These are phyloP conservation scores for Macquaria ambigua DNA, from an alignment of 2,113 vertebrate species.

Conservation along the genomic window DNA sequence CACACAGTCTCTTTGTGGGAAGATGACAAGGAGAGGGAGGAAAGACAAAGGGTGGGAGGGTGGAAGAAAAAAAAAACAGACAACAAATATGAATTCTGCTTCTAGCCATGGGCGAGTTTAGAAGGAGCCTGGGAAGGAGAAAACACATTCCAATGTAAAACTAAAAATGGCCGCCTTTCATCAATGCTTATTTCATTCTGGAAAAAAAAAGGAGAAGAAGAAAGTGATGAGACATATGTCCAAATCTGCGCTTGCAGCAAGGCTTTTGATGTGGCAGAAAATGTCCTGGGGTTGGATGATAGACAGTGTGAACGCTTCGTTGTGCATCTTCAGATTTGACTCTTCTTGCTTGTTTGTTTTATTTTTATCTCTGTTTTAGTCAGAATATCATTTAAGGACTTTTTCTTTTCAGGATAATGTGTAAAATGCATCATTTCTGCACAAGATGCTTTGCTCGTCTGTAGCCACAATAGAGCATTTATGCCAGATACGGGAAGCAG, in stretches of 20 bases:
- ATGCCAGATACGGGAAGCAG: neutral
- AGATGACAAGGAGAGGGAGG: slow-evolving; percentile 45
- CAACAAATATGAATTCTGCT: slow-evolving; percentile 44
- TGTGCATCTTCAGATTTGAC: slow-evolving; percentile 41
- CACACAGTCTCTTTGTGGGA: slow-evolving; percentile 28
- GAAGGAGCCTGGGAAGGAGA: slow-evolving; percentile 48
- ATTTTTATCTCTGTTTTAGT: slow-evolving; percentile 57
- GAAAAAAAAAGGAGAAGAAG: slow-evolving; percentile 35
- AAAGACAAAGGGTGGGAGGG: slow-evolving; percentile 48
- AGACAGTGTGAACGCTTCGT: slow-evolving; percentile 35
- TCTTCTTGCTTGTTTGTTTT: slow-evolving; percentile 47
- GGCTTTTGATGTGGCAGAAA: slow-evolving; percentile 59
- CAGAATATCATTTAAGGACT: slow-evolving; percentile 32
- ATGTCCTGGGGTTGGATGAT: slow-evolving; percentile 60
- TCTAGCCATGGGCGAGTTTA: slow-evolving; percentile 45
- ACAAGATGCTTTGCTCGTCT: slow-evolving; percentile 26
- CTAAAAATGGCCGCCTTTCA: slow-evolving; percentile 64
- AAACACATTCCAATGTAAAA: slow-evolving; percentile 57
- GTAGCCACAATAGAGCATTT: slow-evolving; percentile 19
- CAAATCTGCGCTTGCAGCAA: slow-evolving; percentile 60
- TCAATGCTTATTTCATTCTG: slow-evolving; percentile 58
- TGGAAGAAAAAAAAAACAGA: neutral
- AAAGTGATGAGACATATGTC: slow-evolving; percentile 62
- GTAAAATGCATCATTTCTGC: slow-evolving; percentile 46
- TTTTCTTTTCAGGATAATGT: slow-evolving; percentile 52